Evolutionary conservation across 2,113 vertebrate genomes (phyloP), one percentile per base, ranked within the genome.

Genomic region (Colistium nudipinnis): DNA sequence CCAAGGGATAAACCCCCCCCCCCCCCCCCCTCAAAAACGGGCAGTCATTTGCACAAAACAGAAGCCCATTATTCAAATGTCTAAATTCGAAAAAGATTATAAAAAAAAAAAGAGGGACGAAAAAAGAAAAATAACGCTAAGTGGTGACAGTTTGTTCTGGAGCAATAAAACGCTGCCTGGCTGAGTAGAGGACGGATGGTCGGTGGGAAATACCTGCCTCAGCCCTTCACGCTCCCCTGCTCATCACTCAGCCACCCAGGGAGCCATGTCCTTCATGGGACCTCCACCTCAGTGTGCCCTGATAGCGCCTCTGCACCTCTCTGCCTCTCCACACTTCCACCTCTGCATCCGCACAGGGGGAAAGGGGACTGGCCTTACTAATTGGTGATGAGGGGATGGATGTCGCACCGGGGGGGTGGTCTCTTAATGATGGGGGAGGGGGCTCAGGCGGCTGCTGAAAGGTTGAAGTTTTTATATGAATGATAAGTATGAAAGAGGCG

Each of bases 181-280:
- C 31, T 80, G 54, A 68, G 20, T 74, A 62, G 81, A 71, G 62
- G 74, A 69, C 56, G 55, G 76, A 73, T 74, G 79, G 77, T 90
- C 78, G 77, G 78, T 81, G 90, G 87, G 85, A 88, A 85, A 88
- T 85, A 81, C 85, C 86, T 77, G 83, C 72, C 74, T 71, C 52
- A 89, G 89, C 81, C 89, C 89, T 92, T 92, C 89, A 92, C 86
- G 89, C 86, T 89, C 86, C 74, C 66, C 2, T 86, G 87, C 86
- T 83, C 87, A 90, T 87, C 75, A 76, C 82, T 82, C 68, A 88
- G 87, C 88, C 86, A 90, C 89, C 90, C 89, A 83, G 84, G 89
- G 88, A 89, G 86, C 63, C n/a, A 70, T 87, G 89, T 90, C 90
- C 90, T 91, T 92, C 87, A 91, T 48, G 86, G 86, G 89, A 90